Evolutionary conservation across 1,140 invertebrate genomes (phyloP).

Genomic region (Tetranychus cinnabarinus): DNA sequence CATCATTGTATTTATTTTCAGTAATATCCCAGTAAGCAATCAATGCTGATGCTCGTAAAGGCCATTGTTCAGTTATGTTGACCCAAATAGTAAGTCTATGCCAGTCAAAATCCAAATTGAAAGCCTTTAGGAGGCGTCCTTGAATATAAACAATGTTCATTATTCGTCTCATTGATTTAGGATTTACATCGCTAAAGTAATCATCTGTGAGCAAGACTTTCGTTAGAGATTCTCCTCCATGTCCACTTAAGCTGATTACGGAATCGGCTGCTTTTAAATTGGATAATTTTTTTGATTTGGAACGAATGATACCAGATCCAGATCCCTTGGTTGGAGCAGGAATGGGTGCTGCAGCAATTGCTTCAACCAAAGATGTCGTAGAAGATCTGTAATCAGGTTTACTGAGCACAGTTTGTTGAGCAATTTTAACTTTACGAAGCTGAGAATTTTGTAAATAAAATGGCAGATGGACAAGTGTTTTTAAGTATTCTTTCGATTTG

Average conservation of each 20-base stretch:
- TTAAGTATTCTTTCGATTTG: neutral
- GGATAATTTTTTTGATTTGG: neutral
- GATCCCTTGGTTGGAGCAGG: neutral
- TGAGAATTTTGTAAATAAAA: conserved; percentile 95
- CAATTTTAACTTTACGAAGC: conserved; percentile 56
- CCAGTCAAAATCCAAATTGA: conserved; percentile 98
- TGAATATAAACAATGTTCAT: conserved; percentile 88
- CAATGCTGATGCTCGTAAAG: conserved; percentile 86
- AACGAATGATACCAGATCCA: neutral
- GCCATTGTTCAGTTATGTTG: conserved; percentile 97
- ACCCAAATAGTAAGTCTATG: conserved; percentile 89
- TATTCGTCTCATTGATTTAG: conserved; percentile 73
- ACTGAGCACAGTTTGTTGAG: conserved; percentile 43
- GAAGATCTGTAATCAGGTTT: neutral
- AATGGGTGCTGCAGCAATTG: neutral
- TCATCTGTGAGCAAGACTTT: conserved; percentile 62
- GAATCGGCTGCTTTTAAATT: neutral
- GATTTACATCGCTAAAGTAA: conserved; percentile 93
- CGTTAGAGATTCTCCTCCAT: conserved; percentile 3
- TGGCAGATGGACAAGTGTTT: conserved; percentile 66
- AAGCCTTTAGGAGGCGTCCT: conserved; percentile 80
- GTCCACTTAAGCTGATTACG: neutral
- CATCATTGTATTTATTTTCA: conserved; percentile 55
- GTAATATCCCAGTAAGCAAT: conserved; percentile 74
- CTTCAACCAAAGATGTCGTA: neutral